These are phyloP conservation scores for Neoseiulus cucumeris DNA, from an alignment of 1,140 invertebrate species.

Conservation along the genomic window DNA sequence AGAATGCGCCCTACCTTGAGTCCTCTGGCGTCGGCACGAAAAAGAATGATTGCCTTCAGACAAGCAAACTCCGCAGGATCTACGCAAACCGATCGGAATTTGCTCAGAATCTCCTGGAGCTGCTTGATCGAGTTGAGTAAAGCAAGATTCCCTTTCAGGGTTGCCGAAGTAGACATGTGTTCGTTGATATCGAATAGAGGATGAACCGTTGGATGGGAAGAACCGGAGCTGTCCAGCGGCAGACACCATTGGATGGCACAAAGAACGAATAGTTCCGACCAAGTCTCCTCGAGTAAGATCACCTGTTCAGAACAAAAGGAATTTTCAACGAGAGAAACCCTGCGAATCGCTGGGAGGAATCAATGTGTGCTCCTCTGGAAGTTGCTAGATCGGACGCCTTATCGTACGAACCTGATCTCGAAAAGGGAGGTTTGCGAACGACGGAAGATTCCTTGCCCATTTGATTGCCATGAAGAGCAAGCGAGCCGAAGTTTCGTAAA, in stretches of 20 bases:
- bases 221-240: constrained; percentile 60
- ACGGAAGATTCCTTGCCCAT: constrained; percentile 94
- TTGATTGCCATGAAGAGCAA: constrained; percentile 94
- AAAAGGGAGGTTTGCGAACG: constrained; percentile 82
- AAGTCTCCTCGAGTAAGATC: constrained; percentile 81
- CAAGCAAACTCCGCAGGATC: constrained; percentile 95
- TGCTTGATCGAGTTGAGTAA: constrained; percentile 35
- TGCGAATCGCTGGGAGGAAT: no score
- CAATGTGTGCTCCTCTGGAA: no score
- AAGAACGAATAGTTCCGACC: constrained; percentile 84
- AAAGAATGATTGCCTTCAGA: constrained; percentile 88
- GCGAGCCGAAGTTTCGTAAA: constrained; percentile 84
- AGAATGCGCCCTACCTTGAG: not conserved
- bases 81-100: constrained; percentile 68
- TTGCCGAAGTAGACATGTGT: constrained; percentile 18
- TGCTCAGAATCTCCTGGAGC: constrained; percentile 57
- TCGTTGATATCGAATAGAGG: constrained; percentile 9
- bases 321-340: no score
- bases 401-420: constrained; percentile 56
- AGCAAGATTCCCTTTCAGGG: constrained; percentile 36
- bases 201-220: constrained; percentile 43
- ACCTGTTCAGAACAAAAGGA: constrained; percentile 41
- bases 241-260: constrained; percentile 95
- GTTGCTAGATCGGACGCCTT: not conserved
- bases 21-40: constrained; percentile 44